Evolutionary conservation across 2,113 vertebrate genomes (phyloP), one percentile per base, ranked within the genome.

Genomic region (Euleptes europaea): DNA sequence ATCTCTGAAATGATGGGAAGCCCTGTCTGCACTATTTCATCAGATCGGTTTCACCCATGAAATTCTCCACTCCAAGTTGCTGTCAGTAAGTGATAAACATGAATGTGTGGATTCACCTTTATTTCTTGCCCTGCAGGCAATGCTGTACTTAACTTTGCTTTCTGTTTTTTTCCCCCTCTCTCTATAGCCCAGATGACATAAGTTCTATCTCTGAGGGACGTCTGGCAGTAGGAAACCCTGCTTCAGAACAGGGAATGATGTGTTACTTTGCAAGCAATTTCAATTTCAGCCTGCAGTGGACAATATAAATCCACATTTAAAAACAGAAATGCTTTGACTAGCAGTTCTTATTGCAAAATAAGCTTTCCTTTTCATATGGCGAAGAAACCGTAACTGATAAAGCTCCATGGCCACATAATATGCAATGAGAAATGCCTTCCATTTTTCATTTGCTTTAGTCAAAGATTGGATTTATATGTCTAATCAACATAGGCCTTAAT

Each of bases 401-500:
- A 82, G 83, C 1, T 40, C 3, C 63, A 14, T 74, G 9, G 4
- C 60, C 21, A 26, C 73, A 89, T 81, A 84, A 86, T 69, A 86
- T 89, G 28, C 28, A 69, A 86, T 5, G 12, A 60, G 19, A 88
- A 89, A 81, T 84, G n/a, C 38, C 73, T 90, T 19, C 5, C 84
- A 83, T 66, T 86, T 90, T 69, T 91, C 11, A 74, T 88, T 90
- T 83, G 33, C 3, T 40, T 35, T 3, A 88, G 33, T 47, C 5
- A 84, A 82, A 49, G 71, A 1, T 4, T 85, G 51, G 26, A 84
- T 44, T 63, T 91, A 8, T 65, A 33, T 84, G 47, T 31, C 82
- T 89, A 90, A 90, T 82, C 88, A 84, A 90, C 88, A 33, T 80
- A 75, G 28, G 1, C 40, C 54, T 31, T 80, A 86, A 77, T 5